Evolutionary conservation across 2,113 vertebrate genomes (phyloP).

Genomic region (Apteryx mantelli): DNA sequence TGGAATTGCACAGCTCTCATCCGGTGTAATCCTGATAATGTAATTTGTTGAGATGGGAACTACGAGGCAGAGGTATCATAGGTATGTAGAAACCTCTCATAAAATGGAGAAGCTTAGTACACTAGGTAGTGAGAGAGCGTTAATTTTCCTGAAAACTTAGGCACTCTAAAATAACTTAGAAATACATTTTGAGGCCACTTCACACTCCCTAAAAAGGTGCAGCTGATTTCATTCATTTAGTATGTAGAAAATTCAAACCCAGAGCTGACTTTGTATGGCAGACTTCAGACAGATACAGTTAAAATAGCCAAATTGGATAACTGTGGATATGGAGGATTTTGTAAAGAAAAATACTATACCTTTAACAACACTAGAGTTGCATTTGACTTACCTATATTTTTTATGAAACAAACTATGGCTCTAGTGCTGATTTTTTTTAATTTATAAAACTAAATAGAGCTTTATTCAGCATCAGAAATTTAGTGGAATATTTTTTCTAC

Average conservation of each 20-base stretch:
- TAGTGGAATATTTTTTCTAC: neutral
- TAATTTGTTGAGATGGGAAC: neutral
- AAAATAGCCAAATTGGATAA: conserved; percentile 48
- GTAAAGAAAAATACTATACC: conserved; percentile 2
- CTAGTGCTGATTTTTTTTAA: neutral
- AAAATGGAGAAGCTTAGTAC: neutral
- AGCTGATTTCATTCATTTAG: conserved; percentile 55
- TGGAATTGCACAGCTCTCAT: neutral
- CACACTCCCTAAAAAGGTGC: conserved; percentile 44
- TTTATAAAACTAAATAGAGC: neutral
- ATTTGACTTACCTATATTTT: neutral
- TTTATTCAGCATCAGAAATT: neutral
- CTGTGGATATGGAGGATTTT: neutral
- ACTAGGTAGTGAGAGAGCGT: neutral
- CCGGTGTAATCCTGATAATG: neutral
- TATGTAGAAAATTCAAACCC: conserved; percentile 55
- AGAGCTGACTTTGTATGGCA: conserved; percentile 27
- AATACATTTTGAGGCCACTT: conserved; percentile 44
- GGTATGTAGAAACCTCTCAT: neutral
- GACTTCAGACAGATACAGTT: conserved; percentile 37
- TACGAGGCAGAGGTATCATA: neutral
- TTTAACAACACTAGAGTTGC: neutral
- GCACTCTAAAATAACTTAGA: neutral
- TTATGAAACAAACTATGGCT: neutral
- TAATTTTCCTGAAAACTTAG: neutral